Base-by-base conservation (phyloP, 2,888 invertebrate genomes). In the Strigamia maritima region DNA sequence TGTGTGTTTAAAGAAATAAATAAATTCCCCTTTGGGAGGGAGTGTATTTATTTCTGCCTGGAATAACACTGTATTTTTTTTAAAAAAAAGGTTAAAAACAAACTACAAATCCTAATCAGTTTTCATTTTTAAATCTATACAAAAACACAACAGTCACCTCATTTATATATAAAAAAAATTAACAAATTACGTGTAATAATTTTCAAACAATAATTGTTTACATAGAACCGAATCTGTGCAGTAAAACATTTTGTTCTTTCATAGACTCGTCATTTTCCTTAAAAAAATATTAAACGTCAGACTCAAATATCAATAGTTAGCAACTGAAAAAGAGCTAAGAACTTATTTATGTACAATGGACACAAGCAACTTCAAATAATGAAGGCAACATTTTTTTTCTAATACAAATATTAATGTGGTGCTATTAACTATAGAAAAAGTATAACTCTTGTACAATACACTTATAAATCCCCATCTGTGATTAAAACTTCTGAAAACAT, bases 1-100 rank as follows among this genome's bases (percentile, higher is more conserved):
- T 60, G 19, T 60, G 60, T 60, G 60, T 60, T n/a, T 22, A 60
- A 60, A 19, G 60, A 60, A 60, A 60, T 60, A 60, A 60, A 60
- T 60, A 60, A 60, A 60, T 60, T 60, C 60, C 60, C 60, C 60
- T 60, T 60, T 60, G 60, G 22, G 60, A 60, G 60, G 60, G 60
- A 60, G 60, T 60, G 60, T 60, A 60, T 60, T 60, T 60, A 60
- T 60, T 60, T 60, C 60, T 19, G n/a, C n/a, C 60, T 60, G 60
- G 60, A 60, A 19, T 60, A 60, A 60, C 60, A 60, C 19, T 40
- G 40, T 60, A 14, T 60, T 60, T 60, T n/a, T n/a, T n/a, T n/a
- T n/a, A n/a, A n/a, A n/a, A n/a, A 22, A 60, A 60, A 22, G 1
- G 60, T 60, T 22, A 60, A 60, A 60, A 60, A 2, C 4, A 60